A percentile compares a stretch with the other conserved stretches of the same genome.
Evolutionary conservation across 2,797 vertebrate species (phyloP).

Genomic region (Alfaro cultratus): DNA sequence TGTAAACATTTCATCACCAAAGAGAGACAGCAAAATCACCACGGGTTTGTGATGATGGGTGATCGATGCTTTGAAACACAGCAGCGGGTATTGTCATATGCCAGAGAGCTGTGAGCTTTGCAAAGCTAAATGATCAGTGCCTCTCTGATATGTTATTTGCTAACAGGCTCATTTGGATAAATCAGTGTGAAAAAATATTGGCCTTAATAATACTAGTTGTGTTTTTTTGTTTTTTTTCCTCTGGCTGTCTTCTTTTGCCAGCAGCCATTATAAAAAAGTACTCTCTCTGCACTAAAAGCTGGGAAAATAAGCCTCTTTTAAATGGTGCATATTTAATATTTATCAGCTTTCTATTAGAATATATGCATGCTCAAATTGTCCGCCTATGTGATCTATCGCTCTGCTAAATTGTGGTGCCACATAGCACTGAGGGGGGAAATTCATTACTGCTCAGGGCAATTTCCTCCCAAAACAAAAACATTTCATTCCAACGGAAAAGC

Average conservation of each 20-base stretch:
- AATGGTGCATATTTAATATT: conserved; percentile 85
- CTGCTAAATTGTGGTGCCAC: conserved; percentile 83
- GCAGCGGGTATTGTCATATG: conserved; percentile 71
- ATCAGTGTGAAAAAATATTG: conserved; percentile 72
- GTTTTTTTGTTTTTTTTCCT: conserved; percentile 25
- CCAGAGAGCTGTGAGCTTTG: conserved; percentile 70
- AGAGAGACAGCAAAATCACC: conserved; percentile 65
- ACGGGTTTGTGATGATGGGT: conserved; percentile 68
- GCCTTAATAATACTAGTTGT: conserved; percentile 60
- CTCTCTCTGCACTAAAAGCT: conserved; percentile 75
- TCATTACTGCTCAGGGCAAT: conserved; percentile 85
- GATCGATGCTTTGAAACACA: conserved; percentile 76
- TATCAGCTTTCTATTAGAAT: conserved; percentile 85
- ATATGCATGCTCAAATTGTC: conserved; percentile 82
- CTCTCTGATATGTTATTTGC: conserved; percentile 77
- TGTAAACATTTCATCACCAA: conserved; percentile 80
- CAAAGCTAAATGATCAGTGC: conserved; percentile 61
- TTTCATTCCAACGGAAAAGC: conserved; percentile 82
- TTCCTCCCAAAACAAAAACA: conserved; percentile 87
- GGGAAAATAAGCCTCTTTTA: conserved; percentile 81
- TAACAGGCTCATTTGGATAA: conserved; percentile 75
- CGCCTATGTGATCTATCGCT: conserved; percentile 84
- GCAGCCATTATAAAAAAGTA: conserved; percentile 72
- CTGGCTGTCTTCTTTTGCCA: conserved; percentile 62
- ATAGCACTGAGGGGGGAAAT: conserved; percentile 75